Evolutionary conservation across 2,797 vertebrate genomes (phyloP).

Genomic region (Jordanella pulchra): DNA sequence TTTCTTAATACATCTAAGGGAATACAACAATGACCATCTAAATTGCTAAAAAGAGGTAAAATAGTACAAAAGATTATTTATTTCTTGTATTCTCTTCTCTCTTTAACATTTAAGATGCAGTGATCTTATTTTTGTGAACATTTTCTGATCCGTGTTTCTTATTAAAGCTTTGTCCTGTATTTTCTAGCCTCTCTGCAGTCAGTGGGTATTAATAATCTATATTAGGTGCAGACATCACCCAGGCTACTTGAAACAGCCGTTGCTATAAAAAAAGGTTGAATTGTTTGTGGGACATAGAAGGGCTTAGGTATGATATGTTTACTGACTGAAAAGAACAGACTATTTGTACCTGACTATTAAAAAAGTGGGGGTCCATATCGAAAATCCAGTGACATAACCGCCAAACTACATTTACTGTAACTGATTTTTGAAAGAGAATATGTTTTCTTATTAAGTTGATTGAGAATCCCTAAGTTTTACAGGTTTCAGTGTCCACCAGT

Average conservation of each 20-base stretch:
- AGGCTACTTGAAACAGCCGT: background rate
- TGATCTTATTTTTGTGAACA: background rate
- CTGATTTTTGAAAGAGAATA: no score
- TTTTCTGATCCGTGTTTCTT: background rate
- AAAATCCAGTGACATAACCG: no score
- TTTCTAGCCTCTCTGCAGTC: background rate
- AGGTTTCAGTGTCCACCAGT: background rate
- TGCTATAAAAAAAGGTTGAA: background rate
- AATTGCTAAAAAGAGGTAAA: constrained; percentile 19
- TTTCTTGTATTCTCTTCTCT: background rate
- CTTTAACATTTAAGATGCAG: background rate
- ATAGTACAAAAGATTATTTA: background rate
- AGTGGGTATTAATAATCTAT: background rate
- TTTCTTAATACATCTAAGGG: constrained; percentile 23
- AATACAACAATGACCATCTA: constrained; percentile 9
- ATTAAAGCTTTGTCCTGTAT: background rate
- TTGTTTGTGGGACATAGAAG: background rate
- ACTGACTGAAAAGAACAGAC: no score
- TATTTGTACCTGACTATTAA: no score
- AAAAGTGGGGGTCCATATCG: no score
- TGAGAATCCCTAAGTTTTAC: background rate
- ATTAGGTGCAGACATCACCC: background rate
- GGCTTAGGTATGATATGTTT: no score
- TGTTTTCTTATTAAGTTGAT: background rate
- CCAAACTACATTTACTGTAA: background rate